phyloP scores from a whole-genome alignment of 2,113 vertebrate species.

The Sylvilagus bachmani region DNA sequence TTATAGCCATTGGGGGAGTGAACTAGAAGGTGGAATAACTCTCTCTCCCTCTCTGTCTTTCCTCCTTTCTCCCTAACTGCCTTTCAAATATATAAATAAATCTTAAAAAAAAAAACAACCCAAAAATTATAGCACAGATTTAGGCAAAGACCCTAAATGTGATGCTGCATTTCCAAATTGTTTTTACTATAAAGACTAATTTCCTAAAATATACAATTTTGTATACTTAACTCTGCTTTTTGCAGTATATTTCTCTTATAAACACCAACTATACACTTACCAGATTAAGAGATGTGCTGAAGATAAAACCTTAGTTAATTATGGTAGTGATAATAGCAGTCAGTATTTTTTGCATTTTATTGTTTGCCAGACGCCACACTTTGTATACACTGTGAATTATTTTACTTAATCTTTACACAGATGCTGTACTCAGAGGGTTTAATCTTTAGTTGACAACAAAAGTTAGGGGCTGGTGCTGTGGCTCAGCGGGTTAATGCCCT shows the following conservation, averaged over 20 bases:
- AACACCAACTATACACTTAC: background rate
- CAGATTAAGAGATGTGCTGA: background rate
- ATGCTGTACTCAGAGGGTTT: background rate
- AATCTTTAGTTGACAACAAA: background rate
- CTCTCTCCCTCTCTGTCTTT: too few relatives aligned
- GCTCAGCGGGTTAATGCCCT: too few relatives aligned
- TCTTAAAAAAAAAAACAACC: background rate
- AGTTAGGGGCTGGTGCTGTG: too few relatives aligned
- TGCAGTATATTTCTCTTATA: background rate
- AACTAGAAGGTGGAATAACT: too few relatives aligned
- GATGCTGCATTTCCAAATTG: background rate
- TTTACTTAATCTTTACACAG: background rate
- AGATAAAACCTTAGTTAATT: background rate
- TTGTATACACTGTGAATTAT: background rate
- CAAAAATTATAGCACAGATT: background rate
- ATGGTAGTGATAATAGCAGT: background rate
- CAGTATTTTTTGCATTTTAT: background rate
- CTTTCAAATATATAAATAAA: too few relatives aligned
- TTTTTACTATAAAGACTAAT: background rate
- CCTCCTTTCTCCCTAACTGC: too few relatives aligned
- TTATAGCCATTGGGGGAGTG: too few relatives aligned
- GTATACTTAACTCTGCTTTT: background rate
- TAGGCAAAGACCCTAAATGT: background rate
- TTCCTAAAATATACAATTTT: constrained; percentile 6
- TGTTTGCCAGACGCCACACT: background rate